phyloP scores from a whole-genome alignment of 2,888 invertebrate genomes.

The Lagria hirta region DNA sequence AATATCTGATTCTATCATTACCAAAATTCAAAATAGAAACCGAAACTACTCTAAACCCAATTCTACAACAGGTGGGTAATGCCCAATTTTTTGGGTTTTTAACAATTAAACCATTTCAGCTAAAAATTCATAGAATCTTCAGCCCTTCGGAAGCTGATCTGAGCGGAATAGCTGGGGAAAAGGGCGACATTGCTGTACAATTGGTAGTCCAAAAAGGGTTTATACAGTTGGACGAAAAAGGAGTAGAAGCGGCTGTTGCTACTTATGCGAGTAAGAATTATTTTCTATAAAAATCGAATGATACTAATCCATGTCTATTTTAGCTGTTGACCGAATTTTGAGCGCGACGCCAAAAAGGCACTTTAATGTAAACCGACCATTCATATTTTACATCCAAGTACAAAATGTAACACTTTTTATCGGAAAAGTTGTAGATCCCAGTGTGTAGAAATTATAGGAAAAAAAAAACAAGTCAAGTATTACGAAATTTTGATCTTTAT shows the following conservation, averaged over 20 bases:
- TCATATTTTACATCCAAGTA: slow-evolving; percentile 10
- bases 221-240: slow-evolving; percentile 6
- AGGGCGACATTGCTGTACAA: slow-evolving; percentile 2
- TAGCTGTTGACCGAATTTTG: slow-evolving; percentile 1
- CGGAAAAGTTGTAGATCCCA: slow-evolving; percentile 6
- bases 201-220: slow-evolving; percentile 8
- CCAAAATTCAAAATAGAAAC: slow-evolving; percentile 9
- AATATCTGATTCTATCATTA: not conserved
- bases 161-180: slow-evolving; percentile 10
- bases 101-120: no score
- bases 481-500: no score
- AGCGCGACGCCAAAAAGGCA: not conserved
- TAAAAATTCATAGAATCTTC: slow-evolving; percentile 7
- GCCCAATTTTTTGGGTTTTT: not conserved
- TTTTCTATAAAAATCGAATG: not conserved
- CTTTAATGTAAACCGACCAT: slow-evolving; percentile 7
- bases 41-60: not conserved
- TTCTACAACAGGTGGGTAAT: slow-evolving; percentile 2
- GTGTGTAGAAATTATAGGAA: no score
- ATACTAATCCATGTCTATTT: no score
- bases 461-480: no score
- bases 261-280: slow-evolving; percentile 21
- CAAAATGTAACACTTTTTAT: slow-evolving; percentile 2
- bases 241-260: slow-evolving; percentile 41
- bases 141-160: slow-evolving; percentile 5